Conservation (phyloP, 2,888 invertebrate species). For the Platycheirus albimanus region DNA sequence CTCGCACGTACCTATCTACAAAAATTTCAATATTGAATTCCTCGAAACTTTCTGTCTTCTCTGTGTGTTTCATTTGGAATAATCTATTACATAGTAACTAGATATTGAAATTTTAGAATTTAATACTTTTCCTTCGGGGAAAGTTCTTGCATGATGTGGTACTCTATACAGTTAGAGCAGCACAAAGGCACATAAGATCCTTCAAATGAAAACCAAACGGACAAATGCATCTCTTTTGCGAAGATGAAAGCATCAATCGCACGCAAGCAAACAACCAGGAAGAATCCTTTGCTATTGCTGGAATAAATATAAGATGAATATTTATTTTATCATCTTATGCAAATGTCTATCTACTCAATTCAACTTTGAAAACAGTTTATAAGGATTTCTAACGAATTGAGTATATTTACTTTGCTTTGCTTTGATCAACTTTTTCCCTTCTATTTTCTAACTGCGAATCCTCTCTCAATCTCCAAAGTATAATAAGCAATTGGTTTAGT, state of each 20-base stretch:
- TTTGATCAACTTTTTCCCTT: slow-evolving; percentile 47
- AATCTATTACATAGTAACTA: no score
- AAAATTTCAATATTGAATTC: no score
- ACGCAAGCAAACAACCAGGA: background rate
- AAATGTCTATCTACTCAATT: slow-evolving; percentile 37
- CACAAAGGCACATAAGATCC: background rate
- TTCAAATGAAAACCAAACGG: background rate
- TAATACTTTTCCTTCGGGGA: background rate
- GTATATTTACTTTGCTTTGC: slow-evolving; percentile 15
- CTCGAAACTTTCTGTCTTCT: no score
- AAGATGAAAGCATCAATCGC: background rate
- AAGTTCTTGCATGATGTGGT: background rate
- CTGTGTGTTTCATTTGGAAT: no score
- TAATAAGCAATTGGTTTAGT: background rate
- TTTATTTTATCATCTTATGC: slow-evolving; percentile 37
- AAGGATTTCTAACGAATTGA: slow-evolving; percentile 15
- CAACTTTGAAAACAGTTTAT: slow-evolving; percentile 29
- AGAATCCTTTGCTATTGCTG: slow-evolving; percentile 1
- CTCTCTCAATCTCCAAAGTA: background rate
- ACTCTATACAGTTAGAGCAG: background rate
- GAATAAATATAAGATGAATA: slow-evolving; percentile 7
- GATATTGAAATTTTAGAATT: background rate
- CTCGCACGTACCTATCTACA: no score
- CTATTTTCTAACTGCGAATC: background rate
- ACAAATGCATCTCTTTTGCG: background rate